Conservation (phyloP, 2,113 vertebrate species). For the Marmota monax region DNA sequence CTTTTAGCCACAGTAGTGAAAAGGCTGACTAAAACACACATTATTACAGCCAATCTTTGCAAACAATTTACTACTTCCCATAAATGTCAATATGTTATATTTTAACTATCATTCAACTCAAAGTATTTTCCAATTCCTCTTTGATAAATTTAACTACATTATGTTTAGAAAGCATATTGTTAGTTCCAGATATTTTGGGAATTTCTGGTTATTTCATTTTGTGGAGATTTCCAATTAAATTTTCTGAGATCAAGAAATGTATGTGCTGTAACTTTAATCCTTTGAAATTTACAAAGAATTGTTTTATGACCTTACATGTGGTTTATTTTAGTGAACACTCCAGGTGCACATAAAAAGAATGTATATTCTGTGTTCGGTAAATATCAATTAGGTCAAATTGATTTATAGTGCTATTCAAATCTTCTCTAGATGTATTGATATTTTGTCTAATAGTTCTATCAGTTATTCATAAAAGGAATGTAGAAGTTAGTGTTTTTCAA, state of each 20-base stretch:
- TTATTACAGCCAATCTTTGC: background rate
- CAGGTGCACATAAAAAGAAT: background rate
- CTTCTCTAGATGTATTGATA: background rate
- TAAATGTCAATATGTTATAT: background rate
- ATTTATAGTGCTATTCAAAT: background rate
- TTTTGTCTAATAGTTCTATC: background rate
- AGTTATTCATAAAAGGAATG: background rate
- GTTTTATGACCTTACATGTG: background rate
- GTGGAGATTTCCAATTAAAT: constrained; percentile 4
- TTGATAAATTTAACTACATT: background rate
- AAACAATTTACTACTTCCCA: background rate
- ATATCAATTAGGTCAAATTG: constrained; percentile 4
- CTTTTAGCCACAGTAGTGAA: too few species aligned
- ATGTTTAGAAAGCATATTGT: background rate
- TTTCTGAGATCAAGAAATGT: background rate
- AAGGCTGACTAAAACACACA: too few species aligned
- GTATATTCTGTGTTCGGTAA: background rate
- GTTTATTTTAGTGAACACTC: background rate
- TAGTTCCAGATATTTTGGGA: background rate
- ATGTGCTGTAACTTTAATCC: background rate
- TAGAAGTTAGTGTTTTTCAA: background rate
- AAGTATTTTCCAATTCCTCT: constrained; percentile 25
- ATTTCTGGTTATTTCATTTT: constrained; percentile 35
- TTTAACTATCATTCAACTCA: background rate
- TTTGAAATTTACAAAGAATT: constrained; percentile 10